Conservation (phyloP, 2,888 invertebrate genomes). For the Galeopsomyia nigrocyanea region DNA sequence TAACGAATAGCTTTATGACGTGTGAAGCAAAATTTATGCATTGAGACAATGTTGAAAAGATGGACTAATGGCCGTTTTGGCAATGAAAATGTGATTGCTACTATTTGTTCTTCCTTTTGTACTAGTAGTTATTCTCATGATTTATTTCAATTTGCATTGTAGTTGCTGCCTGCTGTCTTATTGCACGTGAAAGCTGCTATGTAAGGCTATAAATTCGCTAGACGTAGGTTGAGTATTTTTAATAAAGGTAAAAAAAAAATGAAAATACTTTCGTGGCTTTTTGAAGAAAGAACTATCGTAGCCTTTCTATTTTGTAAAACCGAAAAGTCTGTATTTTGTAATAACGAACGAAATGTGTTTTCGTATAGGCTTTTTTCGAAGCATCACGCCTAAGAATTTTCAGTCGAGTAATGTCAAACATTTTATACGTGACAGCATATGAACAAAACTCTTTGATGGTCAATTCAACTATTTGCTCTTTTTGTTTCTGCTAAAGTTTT, state of each 20-base stretch:
- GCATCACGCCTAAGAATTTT: conserved; percentile 6
- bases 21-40: conserved; percentile 43
- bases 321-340: conserved; percentile 33
- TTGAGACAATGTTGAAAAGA: too few relatives aligned
- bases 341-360: conserved; percentile 20
- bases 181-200: not conserved
- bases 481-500: too few relatives aligned
- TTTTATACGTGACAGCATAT: conserved; percentile 6
- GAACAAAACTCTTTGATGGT: not conserved
- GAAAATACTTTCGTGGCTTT: conserved; percentile 28
- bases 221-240: conserved; percentile 35
- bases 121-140: conserved; percentile 33
- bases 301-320: conserved; percentile 35
- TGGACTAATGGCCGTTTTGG: conserved; percentile 13
- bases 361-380: conserved; percentile 29
- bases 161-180: conserved; percentile 5
- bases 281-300: conserved; percentile 22
- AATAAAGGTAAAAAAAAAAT: conserved; percentile 18
- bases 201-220: conserved; percentile 25
- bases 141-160: not conserved
- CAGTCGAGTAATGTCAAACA: not conserved
- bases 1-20: conserved; percentile 58
- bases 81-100: conserved; percentile 40
- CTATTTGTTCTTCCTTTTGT: conserved; percentile 45
- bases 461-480: conserved; percentile 1